phyloP scores from a whole-genome alignment of 2,888 invertebrate genomes.

The Acanthopleura granulata region DNA sequence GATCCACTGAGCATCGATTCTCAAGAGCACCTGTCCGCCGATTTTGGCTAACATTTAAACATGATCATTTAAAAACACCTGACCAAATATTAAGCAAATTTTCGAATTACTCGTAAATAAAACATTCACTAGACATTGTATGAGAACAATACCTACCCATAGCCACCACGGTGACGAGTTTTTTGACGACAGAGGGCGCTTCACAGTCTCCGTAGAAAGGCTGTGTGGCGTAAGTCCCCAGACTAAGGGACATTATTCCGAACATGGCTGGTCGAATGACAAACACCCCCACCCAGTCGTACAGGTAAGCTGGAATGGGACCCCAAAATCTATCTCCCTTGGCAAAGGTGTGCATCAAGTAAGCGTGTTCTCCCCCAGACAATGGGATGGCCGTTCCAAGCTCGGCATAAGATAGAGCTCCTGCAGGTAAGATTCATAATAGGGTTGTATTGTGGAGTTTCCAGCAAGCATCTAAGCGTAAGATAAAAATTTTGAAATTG shows the following conservation, averaged over 20 bases:
- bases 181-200: constrained; percentile 32
- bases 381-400: constrained; percentile 83
- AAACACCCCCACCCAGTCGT: constrained; percentile 73
- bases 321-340: constrained; percentile 34
- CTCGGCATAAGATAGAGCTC: constrained; percentile 85
- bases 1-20: too few relatives aligned
- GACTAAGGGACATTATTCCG: constrained; percentile 69
- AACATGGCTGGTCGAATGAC: constrained; percentile 60
- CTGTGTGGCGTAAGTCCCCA: constrained; percentile 42
- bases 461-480: too few relatives aligned
- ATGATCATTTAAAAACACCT: too few relatives aligned
- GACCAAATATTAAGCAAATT: too few relatives aligned
- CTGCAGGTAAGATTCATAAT: constrained; percentile 66
- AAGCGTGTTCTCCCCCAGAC: constrained; percentile 87
- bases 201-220: constrained; percentile 43
- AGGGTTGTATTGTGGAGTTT: too few relatives aligned
- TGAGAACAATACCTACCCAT: constrained; percentile 29
- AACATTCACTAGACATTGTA: too few relatives aligned
- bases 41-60: too few relatives aligned
- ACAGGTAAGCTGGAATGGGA: constrained; percentile 72
- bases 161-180: constrained; percentile 29
- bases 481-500: too few relatives aligned
- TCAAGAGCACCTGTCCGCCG: too few relatives aligned
- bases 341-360: constrained; percentile 66
- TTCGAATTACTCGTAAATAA: too few relatives aligned